phyloP scores from a whole-genome alignment of 2,113 vertebrate genomes.

The Pluvialis apricaria region DNA sequence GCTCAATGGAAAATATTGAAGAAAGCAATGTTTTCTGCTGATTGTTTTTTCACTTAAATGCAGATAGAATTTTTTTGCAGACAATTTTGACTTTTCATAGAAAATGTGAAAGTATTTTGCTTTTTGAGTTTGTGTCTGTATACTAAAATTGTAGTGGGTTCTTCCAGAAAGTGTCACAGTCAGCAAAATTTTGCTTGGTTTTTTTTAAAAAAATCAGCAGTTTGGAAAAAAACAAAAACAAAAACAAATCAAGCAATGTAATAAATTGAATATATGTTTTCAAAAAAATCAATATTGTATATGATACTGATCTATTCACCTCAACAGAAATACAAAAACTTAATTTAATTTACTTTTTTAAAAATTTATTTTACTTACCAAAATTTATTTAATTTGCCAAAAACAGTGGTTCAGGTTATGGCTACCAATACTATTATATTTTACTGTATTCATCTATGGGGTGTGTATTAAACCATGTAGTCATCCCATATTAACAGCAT shows the following conservation, averaged over 20 bases:
- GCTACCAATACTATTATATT: neutral
- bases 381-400: neutral
- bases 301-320: neutral
- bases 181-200: neutral
- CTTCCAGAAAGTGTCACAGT: neutral
- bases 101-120: neutral
- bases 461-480: neutral
- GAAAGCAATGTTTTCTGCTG: neutral
- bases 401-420: neutral
- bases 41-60: neutral
- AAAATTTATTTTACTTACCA: neutral
- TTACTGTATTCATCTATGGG: neutral
- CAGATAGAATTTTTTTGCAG: neutral
- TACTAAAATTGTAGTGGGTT: neutral
- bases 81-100: neutral
- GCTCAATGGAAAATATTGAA: neutral
- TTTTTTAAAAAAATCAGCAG: too few species aligned
- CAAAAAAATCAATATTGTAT: neutral
- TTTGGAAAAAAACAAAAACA: too few species aligned
- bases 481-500: neutral
- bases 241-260: fast-evolving
- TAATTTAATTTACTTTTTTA: neutral
- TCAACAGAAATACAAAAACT: neutral
- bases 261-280: neutral
- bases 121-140: neutral